Evolutionary conservation across 1,140 invertebrate species (phyloP).

Genomic region (Copidosoma floridanum): DNA sequence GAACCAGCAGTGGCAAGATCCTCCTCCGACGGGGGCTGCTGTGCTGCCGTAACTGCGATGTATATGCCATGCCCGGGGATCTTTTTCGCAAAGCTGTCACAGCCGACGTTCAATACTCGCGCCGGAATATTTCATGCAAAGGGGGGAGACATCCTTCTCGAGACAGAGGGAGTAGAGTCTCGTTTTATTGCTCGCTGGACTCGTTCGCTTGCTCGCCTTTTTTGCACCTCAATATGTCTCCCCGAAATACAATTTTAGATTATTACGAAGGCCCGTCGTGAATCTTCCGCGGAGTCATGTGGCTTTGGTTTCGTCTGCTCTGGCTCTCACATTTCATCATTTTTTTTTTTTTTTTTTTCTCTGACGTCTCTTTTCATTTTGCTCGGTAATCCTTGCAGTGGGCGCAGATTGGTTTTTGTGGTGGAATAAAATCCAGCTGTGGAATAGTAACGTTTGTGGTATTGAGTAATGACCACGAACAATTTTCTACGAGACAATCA

Average conservation of each 20-base stretch:
- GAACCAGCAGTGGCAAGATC: conserved; percentile 43
- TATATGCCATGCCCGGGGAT: neutral
- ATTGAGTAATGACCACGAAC: no score
- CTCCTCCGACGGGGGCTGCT: conserved; percentile 25
- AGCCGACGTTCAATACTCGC: conserved; percentile 20
- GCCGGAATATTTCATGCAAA: conserved; percentile 11
- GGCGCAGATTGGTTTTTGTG: no score
- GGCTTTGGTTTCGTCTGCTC: conserved; percentile 25
- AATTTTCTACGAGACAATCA: no score
- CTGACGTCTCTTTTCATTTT: no score
- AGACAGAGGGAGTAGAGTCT: no score
- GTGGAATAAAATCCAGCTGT: no score
- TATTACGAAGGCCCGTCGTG: neutral
- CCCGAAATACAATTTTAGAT: conserved; percentile 17
- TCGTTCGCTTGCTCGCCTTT: neutral
- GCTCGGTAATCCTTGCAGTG: no score
- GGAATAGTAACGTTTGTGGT: no score
- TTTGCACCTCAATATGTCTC: conserved; percentile 17
- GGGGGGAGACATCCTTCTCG: no score
- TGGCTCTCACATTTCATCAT: conserved; percentile 19
- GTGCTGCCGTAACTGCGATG: conserved; percentile 25
- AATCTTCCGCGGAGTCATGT: neutral
- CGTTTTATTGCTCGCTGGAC: conserved; percentile 14
- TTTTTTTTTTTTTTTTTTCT: no score
- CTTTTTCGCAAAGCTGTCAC: conserved; percentile 27